Base-by-base conservation (phyloP, 2,888 invertebrate genomes). In the Xanthorhoe spadicearia region DNA sequence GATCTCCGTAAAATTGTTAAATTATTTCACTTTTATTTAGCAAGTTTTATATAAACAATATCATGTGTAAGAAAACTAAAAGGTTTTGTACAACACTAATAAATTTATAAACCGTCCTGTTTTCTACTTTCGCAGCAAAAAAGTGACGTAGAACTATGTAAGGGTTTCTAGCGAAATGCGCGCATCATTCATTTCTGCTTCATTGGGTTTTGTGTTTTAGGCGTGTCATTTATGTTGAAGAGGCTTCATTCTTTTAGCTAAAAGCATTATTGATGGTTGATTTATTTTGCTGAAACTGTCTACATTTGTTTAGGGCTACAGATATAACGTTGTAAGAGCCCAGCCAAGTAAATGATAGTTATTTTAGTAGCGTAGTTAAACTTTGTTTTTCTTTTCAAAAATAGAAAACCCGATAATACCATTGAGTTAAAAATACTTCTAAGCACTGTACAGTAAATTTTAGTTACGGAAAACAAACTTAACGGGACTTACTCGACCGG, bases 131-230 rank as follows among this genome's bases (percentile, higher is more conserved):
- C 49, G 57, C 51, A 58, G 53, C 58, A 71, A 74, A 77, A 74
- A 66, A 60, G 71, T 68, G 57, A 72, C 61, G 68, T 70, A 62
- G 64, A 76, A 77, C 78, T 75, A 75, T 72, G 72, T 72, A 73
- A 64, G 74, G 76, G 32, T 43, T 54, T 57, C 67, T 63, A 74
- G 75, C 74, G 78, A 77, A 83, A 82, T 77, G 74, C 64, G 73
- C 76, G 74, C 80, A 80, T 83, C 78, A 82, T 77, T 83, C 81
- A 80, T 72, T 81, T 82, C 75, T 75, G 73, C 77, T 77, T 80
- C 79, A 82, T 80, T 81, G 77, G 66, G 72, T 76, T 80, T 82
- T 78, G 77, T 79, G 76, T 81, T 82, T 77, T 77, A 79, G 80
- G 76, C 76, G 77, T 77, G 74, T 79, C 76, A 73, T 77, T 82